Evolutionary conservation across 2,888 invertebrate genomes (phyloP), one percentile per base, ranked within the genome.

Genomic region (Eilema caniola): DNA sequence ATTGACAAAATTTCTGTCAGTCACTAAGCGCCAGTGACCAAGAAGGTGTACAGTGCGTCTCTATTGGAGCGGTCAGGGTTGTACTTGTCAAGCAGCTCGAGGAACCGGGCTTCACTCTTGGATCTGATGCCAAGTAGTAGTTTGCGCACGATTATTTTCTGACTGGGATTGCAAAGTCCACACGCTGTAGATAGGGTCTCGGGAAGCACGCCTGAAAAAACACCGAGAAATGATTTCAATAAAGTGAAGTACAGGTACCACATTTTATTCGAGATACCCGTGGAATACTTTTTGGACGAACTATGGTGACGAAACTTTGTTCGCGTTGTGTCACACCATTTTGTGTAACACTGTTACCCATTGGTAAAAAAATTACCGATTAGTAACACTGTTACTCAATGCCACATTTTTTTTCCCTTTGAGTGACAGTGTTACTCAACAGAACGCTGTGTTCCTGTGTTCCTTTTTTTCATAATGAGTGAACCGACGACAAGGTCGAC

Each of bases 121-220:
- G 97, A 96, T 75, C 97, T 96, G 82, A 98, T 95, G 83, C 95
- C 96, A n/a, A 96, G 95, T 57, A 97, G 96, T 16, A 98, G 95
- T 83, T 96, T 97, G 73, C 94, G 88, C 2, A 95, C 94, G 10
- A 96, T 96, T 63, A 90, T 88, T 83, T 96, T 96, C 88, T 97
- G 97, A 77, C 96, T 96, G 20, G 96, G 92, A 23, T 96, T 96
- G 87, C 97, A 97, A 82, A 97, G 96, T 11, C 91, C 92, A 86
- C 97, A 97, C 20, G 97, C 96, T 5, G 96, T 97, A 71, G 95
- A 91, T 71, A 97, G 91, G 0, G 97, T 97, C 85, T 97, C 97
- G 10, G 97, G 97, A 68, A 97, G 92, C n/a, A 96, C 96, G 77
- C 96, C 97, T 97, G 90, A 10, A 95, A 95, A 68, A 67, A 80